Conservation (phyloP, 2,797 vertebrate genomes). For the Gallirallus australis region DNA sequence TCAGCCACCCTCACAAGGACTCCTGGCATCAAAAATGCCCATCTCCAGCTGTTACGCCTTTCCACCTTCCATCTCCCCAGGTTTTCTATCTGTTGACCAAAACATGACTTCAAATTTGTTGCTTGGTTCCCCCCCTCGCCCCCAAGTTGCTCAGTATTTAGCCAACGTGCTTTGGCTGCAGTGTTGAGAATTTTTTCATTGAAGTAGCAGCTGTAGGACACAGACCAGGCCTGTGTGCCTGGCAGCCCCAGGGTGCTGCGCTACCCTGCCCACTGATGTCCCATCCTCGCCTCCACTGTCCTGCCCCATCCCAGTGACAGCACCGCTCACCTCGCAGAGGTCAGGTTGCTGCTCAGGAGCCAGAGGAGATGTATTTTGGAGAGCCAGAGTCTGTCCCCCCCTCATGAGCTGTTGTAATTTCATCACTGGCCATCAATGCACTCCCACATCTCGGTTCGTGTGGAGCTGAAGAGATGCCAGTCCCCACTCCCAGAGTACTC, state of each 20-base stretch:
- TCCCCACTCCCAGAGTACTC: background rate
- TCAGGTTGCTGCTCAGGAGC: background rate
- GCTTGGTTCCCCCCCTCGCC: too few species aligned
- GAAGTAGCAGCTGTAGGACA: background rate
- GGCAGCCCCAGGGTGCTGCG: background rate
- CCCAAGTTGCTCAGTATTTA: background rate
- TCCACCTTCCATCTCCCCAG: background rate
- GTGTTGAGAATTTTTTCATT: background rate
- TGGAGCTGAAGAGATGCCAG: background rate
- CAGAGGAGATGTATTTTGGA: background rate
- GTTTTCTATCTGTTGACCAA: background rate
- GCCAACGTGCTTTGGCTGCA: background rate
- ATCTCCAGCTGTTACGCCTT: background rate
- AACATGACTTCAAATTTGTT: background rate
- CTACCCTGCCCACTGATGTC: too few species aligned
- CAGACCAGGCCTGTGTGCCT: background rate
- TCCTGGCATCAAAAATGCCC: background rate
- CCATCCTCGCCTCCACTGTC: background rate
- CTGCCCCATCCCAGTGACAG: accelerated
- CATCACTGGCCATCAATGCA: background rate
- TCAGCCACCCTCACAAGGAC: background rate
- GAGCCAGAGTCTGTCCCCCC: background rate
- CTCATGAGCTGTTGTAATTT: background rate
- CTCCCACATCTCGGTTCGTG: accelerated
- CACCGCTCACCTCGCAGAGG: accelerated